phyloP scores from a whole-genome alignment of 2,113 vertebrate species.

The Nesogale talazaci region DNA sequence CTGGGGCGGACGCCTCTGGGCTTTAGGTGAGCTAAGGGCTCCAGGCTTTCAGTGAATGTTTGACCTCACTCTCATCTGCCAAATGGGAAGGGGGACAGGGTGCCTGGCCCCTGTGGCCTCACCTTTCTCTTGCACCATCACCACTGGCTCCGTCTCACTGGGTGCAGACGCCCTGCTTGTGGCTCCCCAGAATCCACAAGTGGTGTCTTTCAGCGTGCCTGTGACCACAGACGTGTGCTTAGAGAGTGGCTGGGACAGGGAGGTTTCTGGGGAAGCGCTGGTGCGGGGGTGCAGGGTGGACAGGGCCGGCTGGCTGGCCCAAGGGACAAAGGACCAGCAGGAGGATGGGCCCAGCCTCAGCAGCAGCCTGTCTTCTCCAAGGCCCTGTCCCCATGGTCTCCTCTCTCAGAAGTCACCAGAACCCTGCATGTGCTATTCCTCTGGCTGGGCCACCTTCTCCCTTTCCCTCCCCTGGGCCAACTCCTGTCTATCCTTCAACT shows the following conservation, averaged over 20 bases:
- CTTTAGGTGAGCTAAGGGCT: background rate
- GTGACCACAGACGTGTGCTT: background rate
- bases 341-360: background rate
- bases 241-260: background rate
- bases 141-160: background rate
- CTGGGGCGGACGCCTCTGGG: background rate
- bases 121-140: background rate
- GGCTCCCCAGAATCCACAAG: background rate
- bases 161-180: background rate
- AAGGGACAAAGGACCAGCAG: background rate
- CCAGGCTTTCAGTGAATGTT: too few relatives aligned
- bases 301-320: fast-evolving
- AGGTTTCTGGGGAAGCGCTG: background rate
- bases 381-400: background rate
- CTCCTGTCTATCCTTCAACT: background rate
- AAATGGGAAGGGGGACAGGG: background rate
- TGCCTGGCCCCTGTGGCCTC: background rate
- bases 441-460: background rate
- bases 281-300: background rate
- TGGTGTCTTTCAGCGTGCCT: background rate
- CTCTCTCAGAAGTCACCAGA: background rate
- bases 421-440: background rate
- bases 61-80: background rate
- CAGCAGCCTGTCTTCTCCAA: background rate
- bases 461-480: background rate